Percentiles rank a stretch among this genome's conserved stretches.
Evolutionary conservation across 2,888 invertebrate genomes (phyloP).

Genomic region (Helicoverpa assulta): DNA sequence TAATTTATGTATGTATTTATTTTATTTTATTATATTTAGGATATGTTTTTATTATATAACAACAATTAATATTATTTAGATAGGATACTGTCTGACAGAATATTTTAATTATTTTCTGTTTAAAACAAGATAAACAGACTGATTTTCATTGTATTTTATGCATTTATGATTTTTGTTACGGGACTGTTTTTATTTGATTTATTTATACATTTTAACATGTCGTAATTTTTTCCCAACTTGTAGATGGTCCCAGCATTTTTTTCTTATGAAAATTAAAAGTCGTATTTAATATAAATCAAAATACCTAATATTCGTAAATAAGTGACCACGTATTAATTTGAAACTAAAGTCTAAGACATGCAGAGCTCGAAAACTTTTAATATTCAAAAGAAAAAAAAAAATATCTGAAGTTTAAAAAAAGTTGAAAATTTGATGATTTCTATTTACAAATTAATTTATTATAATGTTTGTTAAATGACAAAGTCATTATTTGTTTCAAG

Average conservation of each 20-base stretch:
- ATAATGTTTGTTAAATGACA: conserved; percentile 65
- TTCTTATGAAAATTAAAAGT: conserved; percentile 38
- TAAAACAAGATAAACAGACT: conserved; percentile 45
- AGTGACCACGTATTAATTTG: neutral
- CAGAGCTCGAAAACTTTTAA: conserved; percentile 27
- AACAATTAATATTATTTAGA: conserved; percentile 13
- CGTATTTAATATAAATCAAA: neutral
- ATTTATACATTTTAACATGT: neutral
- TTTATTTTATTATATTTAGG: conserved; percentile 22
- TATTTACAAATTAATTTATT: conserved; percentile 41
- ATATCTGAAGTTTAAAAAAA: conserved; percentile 21
- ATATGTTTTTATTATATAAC: conserved; percentile 7
- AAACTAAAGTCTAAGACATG: neutral
- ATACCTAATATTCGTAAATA: neutral
- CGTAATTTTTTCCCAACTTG: neutral
- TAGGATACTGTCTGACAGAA: conserved; percentile 25
- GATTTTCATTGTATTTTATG: conserved; percentile 43
- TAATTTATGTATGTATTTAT: conserved; percentile 39
- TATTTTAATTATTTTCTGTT: conserved; percentile 44
- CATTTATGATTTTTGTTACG: conserved; percentile 35
- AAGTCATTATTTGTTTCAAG: conserved; percentile 66
- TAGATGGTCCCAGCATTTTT: conserved; percentile 5
- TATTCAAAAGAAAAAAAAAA: conserved; percentile 24
- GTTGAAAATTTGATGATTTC: conserved; percentile 38
- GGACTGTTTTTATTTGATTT: conserved; percentile 17